phyloP scores from a whole-genome alignment of 2,113 vertebrate genomes.

The Macroglossus sobrinus region DNA sequence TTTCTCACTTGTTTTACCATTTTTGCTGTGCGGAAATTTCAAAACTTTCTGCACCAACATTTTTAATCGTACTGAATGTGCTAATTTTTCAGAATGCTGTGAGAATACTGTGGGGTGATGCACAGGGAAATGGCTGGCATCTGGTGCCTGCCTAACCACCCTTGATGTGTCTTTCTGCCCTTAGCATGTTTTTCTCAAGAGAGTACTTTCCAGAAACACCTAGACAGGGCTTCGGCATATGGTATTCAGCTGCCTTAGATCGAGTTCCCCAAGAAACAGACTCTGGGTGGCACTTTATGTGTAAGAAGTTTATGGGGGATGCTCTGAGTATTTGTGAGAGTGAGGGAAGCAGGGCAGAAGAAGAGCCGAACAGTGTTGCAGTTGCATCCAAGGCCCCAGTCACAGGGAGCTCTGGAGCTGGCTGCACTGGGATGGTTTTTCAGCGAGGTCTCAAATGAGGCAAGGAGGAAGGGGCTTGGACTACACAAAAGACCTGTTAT shows the following conservation, averaged over 20 bases:
- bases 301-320: no score
- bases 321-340: no score
- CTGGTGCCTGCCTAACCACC: not conserved
- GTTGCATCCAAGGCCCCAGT: not conserved
- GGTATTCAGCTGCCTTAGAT: not conserved
- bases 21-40: not conserved
- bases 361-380: not conserved
- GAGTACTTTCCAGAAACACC: not conserved
- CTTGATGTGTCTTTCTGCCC: not conserved
- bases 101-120: not conserved
- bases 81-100: not conserved
- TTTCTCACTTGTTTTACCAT: not conserved
- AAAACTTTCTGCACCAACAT: not conserved
- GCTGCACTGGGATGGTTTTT: not conserved
- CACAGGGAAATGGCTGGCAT: not conserved
- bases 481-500: not conserved
- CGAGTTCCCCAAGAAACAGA: not conserved
- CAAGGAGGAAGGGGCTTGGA: not conserved
- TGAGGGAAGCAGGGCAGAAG: not conserved
- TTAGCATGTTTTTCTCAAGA: not conserved
- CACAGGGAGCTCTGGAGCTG: not conserved
- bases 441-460: not conserved
- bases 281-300: not conserved
- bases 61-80: not conserved
- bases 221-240: not conserved